Base-by-base conservation (phyloP, 2,113 vertebrate species). In the Megalops atlanticus region DNA sequence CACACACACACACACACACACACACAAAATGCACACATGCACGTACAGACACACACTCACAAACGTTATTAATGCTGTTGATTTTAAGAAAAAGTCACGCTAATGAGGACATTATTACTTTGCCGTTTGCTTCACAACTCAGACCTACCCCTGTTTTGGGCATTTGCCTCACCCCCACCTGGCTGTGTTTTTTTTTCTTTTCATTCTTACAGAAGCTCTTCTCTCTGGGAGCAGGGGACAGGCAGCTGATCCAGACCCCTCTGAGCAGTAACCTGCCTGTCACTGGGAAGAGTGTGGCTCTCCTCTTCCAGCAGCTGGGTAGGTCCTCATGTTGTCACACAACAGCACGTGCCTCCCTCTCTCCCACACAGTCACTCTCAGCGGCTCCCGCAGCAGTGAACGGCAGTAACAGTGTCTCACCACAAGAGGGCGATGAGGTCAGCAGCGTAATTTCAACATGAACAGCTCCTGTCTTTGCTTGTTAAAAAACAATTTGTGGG, bases 281-380 rank as follows among this genome's bases (percentile, higher is more conserved):
- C 83, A 98, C 97, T 78, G 93, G 94, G 89, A 97, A 96, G 88
- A 99, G 97, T 82, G 96, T 98, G 83, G 96, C 96, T 84, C 93
- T 99, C 85, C 95, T 99, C 86, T 99, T 99, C 92, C 97, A 98
- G 89, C 98, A 99, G 77, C 89, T 99, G 71, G 98, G 98, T 99
- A 94, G 84, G 97, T 95, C n/a, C n/a, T n/a, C n/a, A n/a, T n/a
- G n/a, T n/a, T n/a, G n/a, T n/a, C n/a, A n/a, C n/a, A n/a, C n/a
- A n/a, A n/a, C n/a, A n/a, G n/a, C n/a, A n/a, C n/a, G n/a, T n/a
- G n/a, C n/a, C n/a, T n/a, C n/a, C n/a, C n/a, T n/a, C n/a, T 54
- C 49, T 74, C 24, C 14, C 47, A 54, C 47, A 36, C 49, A 81
- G n/a, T 68, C 18, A 31, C 45, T 31, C 47, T n/a, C 49, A 81